Conservation (phyloP, 2,113 vertebrate genomes). For the Mustelus asterias region DNA sequence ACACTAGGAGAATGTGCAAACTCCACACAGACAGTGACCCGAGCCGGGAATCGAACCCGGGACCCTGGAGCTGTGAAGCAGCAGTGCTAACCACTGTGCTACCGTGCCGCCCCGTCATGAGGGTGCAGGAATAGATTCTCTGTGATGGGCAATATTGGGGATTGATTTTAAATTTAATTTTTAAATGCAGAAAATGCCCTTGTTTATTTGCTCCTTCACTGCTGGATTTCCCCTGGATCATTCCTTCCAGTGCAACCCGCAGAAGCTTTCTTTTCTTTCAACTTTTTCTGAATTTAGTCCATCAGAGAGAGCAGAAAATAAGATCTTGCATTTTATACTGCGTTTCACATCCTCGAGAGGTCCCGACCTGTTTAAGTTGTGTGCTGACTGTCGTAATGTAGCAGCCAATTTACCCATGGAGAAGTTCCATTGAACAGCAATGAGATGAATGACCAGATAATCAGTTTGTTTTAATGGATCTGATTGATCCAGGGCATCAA, state of each 20-base stretch:
- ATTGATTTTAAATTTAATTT: not conserved
- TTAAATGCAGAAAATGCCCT: not conserved
- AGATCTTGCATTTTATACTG: not conserved
- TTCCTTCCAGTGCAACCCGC: not conserved
- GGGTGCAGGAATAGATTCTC: not conserved
- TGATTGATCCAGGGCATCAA: not conserved
- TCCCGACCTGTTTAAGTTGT: not conserved
- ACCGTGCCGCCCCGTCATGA: too few relatives aligned
- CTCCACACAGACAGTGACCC: too few relatives aligned
- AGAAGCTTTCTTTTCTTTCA: not conserved
- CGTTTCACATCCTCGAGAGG: not conserved
- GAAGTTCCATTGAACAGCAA: not conserved
- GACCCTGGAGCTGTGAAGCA: too few relatives aligned
- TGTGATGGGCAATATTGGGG: not conserved
- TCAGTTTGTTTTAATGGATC: not conserved
- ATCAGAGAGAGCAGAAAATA: not conserved
- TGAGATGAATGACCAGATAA: not conserved
- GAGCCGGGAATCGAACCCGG: too few relatives aligned
- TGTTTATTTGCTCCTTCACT: not conserved
- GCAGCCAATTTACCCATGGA: not conserved
- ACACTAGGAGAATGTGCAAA: too few relatives aligned
- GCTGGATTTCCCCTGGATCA: not conserved
- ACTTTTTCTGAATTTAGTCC: not conserved
- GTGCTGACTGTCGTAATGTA: not conserved
- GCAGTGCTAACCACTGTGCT: too few relatives aligned